Base-by-base conservation (phyloP, 2,113 vertebrate species). In the rat (Rattus norvegicus) region DNA sequence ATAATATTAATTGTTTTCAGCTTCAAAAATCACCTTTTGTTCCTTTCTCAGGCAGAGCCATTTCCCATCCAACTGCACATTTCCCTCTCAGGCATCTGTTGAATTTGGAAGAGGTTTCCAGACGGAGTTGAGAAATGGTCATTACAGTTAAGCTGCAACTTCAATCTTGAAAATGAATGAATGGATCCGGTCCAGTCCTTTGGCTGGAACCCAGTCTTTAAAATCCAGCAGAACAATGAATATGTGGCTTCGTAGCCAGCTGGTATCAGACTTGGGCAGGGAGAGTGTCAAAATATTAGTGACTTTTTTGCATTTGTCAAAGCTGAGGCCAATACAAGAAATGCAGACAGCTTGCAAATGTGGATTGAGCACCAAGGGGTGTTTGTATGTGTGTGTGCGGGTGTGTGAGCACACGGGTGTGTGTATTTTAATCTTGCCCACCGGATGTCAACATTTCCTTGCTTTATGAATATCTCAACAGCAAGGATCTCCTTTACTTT, bases 121-220 rank as follows among this genome's bases (percentile, higher is more conserved):
- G 97, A 98, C 94, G 97, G 98, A 95, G 97, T 98, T 98, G 98
- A 98, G 98, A 98, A 98, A 98, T 98, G 98, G 99, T 98, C 98
- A 98, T 98, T 99, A 98, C 97, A 97, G 98, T 98, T 98, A 98
- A 98, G 98, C 96, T 98, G 98, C 98, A 98, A 95, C 98, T 98
- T 98, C 98, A 98, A 97, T 99, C 98, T 98, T 98, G 98, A 98
- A 99, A 98, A 99, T 98, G 98, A 99, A 98, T 98, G 98, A 98
- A 98, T 99, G 99, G 99, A 99, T 98, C 94, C 69, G 97, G 98
- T 99, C 99, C 99, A 99, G 99, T 99, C 98, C 98, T 98, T 99
- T 99, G 99, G 99, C 99, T 98, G 96, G 97, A 98, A 98, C 99
- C 99, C 99, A 99, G 99, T 99, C 99, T 99, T 99, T 99, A 99